A percentile compares a stretch with the other conserved stretches of the same genome.
Conservation (phyloP, 2,113 vertebrate species). For the Tauraco erythrolophus region DNA sequence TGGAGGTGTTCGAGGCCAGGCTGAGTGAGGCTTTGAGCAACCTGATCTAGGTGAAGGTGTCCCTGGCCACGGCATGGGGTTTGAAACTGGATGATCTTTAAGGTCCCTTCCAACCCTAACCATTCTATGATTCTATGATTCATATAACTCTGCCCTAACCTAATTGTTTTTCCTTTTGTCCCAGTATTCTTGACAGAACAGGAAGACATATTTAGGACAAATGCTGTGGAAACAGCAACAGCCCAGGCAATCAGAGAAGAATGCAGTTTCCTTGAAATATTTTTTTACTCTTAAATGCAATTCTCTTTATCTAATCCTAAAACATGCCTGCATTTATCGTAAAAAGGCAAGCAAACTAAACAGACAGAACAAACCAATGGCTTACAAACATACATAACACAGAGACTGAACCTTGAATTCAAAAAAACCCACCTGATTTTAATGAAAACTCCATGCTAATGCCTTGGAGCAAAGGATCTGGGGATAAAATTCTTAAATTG, state of each 20-base stretch:
- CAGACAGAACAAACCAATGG: background rate
- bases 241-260: background rate
- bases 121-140: too few species aligned
- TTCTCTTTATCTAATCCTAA: background rate
- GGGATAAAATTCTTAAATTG: background rate
- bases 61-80: too few species aligned
- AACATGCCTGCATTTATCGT: background rate
- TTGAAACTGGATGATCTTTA: too few species aligned
- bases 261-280: background rate
- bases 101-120: too few species aligned
- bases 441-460: background rate
- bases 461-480: background rate
- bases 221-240: background rate
- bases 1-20: too few species aligned
- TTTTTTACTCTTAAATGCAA: background rate
- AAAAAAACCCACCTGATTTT: background rate
- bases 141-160: background rate
- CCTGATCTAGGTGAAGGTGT: too few species aligned
- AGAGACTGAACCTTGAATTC: background rate
- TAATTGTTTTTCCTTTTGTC: background rate
- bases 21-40: too few species aligned
- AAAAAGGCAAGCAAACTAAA: background rate
- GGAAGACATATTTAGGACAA: background rate
- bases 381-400: background rate
- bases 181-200: background rate